Conservation (phyloP, 1,140 invertebrate genomes). For the Papilio xuthus region DNA sequence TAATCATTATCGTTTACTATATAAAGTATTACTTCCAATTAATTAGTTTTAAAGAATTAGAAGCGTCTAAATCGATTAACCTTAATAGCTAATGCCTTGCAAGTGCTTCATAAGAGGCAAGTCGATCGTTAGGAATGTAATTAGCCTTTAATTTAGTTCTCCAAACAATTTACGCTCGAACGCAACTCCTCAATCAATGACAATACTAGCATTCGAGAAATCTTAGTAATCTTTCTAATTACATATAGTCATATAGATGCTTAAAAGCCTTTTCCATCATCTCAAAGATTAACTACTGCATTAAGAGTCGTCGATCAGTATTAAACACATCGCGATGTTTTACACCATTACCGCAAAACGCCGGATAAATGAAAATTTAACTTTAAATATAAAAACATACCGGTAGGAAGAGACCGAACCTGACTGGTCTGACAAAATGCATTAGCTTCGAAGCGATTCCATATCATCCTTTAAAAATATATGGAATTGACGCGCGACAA, state of each 20-base stretch:
- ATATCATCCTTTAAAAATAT: no score
- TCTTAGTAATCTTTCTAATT: neutral
- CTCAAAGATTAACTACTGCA: no score
- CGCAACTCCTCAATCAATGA: neutral
- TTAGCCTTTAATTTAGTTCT: constrained; percentile 13
- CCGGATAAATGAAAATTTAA: neutral
- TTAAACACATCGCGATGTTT: no score
- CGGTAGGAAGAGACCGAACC: no score
- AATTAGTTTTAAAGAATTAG: constrained; percentile 29
- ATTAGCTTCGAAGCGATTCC: no score
- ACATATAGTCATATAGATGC: neutral
- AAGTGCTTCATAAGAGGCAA: constrained; percentile 3
- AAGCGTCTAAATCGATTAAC: constrained; percentile 36
- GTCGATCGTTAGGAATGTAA: constrained; percentile 31
- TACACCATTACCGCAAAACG: no score
- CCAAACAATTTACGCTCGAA: constrained; percentile 23
- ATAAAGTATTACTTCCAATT: constrained; percentile 25
- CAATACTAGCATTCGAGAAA: neutral
- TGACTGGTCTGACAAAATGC: no score
- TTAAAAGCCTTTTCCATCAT: no score
- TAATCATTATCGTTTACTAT: neutral
- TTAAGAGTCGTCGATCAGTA: no score
- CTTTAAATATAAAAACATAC: no score
- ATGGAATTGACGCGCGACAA: no score
- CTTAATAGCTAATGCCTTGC: constrained; percentile 27